Percentiles rank a stretch among this genome's conserved stretches.
Evolutionary conservation across 2,888 invertebrate species (phyloP).

Genomic region (Pseudoips prasinana): DNA sequence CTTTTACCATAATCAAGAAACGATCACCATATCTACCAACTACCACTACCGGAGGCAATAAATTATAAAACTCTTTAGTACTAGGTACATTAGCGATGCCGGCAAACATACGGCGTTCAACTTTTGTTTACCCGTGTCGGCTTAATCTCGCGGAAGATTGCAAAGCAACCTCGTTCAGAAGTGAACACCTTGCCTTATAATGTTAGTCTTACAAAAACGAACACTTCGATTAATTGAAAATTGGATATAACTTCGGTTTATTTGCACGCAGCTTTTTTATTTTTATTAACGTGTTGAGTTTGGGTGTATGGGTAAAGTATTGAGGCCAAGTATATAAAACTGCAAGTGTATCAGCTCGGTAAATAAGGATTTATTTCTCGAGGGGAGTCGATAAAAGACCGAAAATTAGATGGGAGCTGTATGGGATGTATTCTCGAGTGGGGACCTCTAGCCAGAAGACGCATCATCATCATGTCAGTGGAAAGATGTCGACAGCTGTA

Average conservation of each 20-base stretch:
- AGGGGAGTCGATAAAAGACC: no score
- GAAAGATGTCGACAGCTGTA: no score
- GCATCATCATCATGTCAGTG: no score
- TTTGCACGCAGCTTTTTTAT: constrained; percentile 16
- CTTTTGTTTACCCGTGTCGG: constrained; percentile 40
- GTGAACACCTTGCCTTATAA: constrained; percentile 28
- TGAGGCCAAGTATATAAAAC: no score
- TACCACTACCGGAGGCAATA: constrained; percentile 10
- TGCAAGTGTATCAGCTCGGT: no score
- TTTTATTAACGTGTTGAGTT: neutral
- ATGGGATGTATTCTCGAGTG: no score
- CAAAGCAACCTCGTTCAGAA: constrained; percentile 10
- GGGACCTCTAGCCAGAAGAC: no score
- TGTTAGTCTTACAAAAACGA: constrained; percentile 35
- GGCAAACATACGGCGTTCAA: constrained; percentile 12
- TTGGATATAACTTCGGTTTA: constrained; percentile 19
- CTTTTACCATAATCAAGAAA: neutral
- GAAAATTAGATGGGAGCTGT: no score
- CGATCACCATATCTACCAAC: neutral
- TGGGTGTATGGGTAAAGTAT: neutral
- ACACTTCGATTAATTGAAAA: constrained; percentile 37
- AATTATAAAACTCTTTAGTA: constrained; percentile 25
- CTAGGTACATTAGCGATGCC: constrained; percentile 1
- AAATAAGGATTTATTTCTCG: no score
- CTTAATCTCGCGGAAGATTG: constrained; percentile 48